Evolutionary conservation across 2,888 invertebrate genomes (phyloP), one percentile per base, ranked within the genome.

Genomic region (Cremastinae sp.): DNA sequence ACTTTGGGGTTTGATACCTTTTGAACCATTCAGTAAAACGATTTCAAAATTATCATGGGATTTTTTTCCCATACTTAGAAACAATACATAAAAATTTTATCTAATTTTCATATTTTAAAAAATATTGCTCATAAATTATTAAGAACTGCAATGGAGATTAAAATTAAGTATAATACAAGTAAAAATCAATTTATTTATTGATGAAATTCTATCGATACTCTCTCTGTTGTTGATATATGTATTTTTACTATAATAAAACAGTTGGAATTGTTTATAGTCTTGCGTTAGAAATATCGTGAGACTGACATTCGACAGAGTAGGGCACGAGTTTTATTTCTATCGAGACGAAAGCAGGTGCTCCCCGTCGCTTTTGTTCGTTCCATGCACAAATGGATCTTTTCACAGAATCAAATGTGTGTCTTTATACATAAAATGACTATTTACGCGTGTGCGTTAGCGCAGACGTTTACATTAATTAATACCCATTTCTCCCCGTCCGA

Each of bases 331-430:
- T 0, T 20, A 54, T 28, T 16, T 59, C n/a, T 5, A 9, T 45
- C 45, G 34, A 10, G 12, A 51, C 56, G 34, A 65, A 22, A 53
- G 43, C 64, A 70, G 74, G 69, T 74, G 64, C 45, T 34, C 8
- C 22, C 16, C 51, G 56, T 12, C 7, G 20, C 36, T 22, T 75
- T 54, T 47, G 12, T 54, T n/a, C 43, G 41, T 71, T 71, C 43
- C n/a, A n/a, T n/a, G n/a, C 74, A 62, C 22, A 66, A 71, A 75
- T 38, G 66, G 56, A 61, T 47, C 34, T 59, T 51, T 43, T 71
- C 20, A 20, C 28, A 34, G 34, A 34, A 66, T 22, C 12, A 45
- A 43, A 28, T 20, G 16, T 65, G n/a, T 22, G 9, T 45, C 18
- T 12, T 2, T 45, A 18, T 45, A 22, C 22, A 16, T 47, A 16